Base-by-base conservation (phyloP, 92 coral and sea anemone genomes). In the Porites cylindrica region DNA sequence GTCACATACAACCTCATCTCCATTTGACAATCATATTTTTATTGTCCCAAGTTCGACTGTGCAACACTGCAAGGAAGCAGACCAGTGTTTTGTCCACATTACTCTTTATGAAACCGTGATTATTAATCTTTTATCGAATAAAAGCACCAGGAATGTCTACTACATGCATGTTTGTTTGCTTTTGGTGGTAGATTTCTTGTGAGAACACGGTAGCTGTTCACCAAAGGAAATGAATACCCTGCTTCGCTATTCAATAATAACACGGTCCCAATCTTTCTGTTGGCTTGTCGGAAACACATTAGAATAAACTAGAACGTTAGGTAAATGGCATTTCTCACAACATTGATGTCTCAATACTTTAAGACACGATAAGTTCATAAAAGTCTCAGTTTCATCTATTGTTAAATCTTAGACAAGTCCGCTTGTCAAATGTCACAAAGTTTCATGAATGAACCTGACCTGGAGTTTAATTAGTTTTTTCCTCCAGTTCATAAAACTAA, bases 1-100 rank as follows among this genome's bases (percentile, higher is more conserved):
- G 88, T 64, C 89, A 72, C 51, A 82, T 51, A 89, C 80, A 80
- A 80, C 76, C 75, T 82, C 91, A 82, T 85, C 82, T 70, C 82
- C 83, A 68, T 70, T 58, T 90, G 95, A 92, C 95, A 92, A 86
- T 72, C 52, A 62, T 85, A 76, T 78, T 76, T 53, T 77, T 65
- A 77, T 77, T 76, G 89, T 85, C 83, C 83, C 82, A 16, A 65
- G 47, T 77, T 32, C 68, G 73, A 47, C 80, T 72, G 72, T 75
- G 72, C 19, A 23, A 21, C 51, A 56, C 38, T 75, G 60, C 58
- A n/a, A 59, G 19, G 72, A 72, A 7, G 60, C 13, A 24, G 17
- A 52, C 52, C 26, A 10, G 16, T 77, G 8, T 7, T 59, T 65
- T 20, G 17, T 72, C 52, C 64, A 64, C 10, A 7, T 10, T 20